Percentiles rank a stretch among this genome's conserved stretches.
phyloP scores from a whole-genome alignment of 2,888 invertebrate species.

The Amiota mariae region DNA sequence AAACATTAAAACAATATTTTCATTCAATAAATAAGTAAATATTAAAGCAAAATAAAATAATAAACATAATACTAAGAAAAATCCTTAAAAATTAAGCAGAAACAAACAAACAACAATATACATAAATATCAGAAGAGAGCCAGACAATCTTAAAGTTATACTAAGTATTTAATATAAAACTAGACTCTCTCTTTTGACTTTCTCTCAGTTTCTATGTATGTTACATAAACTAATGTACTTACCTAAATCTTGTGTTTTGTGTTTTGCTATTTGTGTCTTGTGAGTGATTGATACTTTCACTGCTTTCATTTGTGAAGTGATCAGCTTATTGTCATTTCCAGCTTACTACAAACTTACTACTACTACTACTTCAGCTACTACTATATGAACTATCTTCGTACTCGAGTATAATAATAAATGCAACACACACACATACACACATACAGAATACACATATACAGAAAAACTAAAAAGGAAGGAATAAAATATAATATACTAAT shows the following conservation, averaged over 20 bases:
- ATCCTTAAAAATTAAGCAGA: background rate
- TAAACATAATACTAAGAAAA: conserved; percentile 8
- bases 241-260: no score
- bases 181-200: background rate
- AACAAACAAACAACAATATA: background rate
- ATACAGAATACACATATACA: conserved; percentile 11
- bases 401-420: background rate
- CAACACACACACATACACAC: conserved; percentile 15
- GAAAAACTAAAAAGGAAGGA: no score
- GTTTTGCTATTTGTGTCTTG: background rate
- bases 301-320: no score
- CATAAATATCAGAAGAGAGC: background rate
- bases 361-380: background rate
- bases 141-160: no score
- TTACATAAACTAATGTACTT: no score
- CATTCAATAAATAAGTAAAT: background rate
- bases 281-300: no score
- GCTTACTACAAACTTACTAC: background rate
- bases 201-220: background rate
- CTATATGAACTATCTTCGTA: no score
- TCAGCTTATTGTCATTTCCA: background rate
- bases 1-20: background rate
- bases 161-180: no score
- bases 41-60: background rate
- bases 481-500: no score